A percentile compares a stretch with the other conserved stretches of the same genome.
Conservation (phyloP, 2,888 invertebrate species). For the Caenorhabditis japonica region DNA sequence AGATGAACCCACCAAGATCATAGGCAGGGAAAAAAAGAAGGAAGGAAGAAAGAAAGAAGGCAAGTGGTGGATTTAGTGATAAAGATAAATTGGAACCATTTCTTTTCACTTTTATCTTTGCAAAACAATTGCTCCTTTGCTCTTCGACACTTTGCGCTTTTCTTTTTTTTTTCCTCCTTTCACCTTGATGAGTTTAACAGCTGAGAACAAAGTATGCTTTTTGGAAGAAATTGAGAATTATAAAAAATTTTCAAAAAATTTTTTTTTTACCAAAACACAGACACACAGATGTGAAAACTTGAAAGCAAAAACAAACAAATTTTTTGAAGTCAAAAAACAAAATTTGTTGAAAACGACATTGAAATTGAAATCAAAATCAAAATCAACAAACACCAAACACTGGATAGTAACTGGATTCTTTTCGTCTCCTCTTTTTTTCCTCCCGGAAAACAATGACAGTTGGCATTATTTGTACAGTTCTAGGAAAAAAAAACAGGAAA, state of each 20-base stretch:
- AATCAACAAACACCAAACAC: conserved; percentile 33
- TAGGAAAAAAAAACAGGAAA: neutral
- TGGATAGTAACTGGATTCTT: conserved; percentile 39
- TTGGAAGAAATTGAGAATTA: too few species aligned
- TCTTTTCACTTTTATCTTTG: conserved; percentile 20
- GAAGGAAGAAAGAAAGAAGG: conserved; percentile 18
- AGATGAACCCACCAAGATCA: too few species aligned
- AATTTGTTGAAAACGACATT: too few species aligned
- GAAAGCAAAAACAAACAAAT: neutral
- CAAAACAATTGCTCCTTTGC: conserved; percentile 43
- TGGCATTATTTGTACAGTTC: conserved; percentile 41
- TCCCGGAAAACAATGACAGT: conserved; percentile 38
- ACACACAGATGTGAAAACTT: too few species aligned
- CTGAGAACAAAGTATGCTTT: too few species aligned
- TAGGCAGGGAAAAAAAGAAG: conserved; percentile 16
- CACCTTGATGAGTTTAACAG: too few species aligned
- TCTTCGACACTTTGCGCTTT: conserved; percentile 22
- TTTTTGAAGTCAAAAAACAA: neutral
- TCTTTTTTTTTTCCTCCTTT: too few species aligned
- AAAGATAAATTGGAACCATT: conserved; percentile 31
- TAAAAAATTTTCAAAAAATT: too few species aligned
- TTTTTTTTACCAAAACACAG: too few species aligned
- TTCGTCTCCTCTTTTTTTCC: conserved; percentile 7
- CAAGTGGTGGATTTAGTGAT: conserved; percentile 18
- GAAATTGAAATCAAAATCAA: conserved; percentile 11